A percentile compares a stretch with the other conserved stretches of the same genome.
phyloP scores from a whole-genome alignment of 2,888 invertebrate genomes.

The Spodoptera littoralis region DNA sequence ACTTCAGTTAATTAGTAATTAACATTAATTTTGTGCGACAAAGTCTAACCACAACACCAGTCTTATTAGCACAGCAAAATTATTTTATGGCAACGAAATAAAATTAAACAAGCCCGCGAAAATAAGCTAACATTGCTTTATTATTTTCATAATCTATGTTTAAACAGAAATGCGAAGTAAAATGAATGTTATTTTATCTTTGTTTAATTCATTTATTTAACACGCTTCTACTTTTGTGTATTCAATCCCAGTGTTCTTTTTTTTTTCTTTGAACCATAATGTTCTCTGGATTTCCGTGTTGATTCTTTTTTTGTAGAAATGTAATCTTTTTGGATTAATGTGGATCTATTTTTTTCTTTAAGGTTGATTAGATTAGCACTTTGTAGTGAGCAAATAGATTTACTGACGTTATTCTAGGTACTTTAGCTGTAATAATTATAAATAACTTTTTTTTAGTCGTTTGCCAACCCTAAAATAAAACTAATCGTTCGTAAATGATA shows the following conservation, averaged over 20 bases:
- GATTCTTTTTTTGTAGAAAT: not conserved
- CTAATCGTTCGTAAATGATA: slow-evolving; percentile 60
- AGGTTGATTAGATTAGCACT: too few relatives aligned
- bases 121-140: slow-evolving; percentile 9
- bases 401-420: too few relatives aligned
- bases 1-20: too few relatives aligned
- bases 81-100: not conserved
- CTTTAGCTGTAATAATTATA: too few relatives aligned
- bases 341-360: not conserved
- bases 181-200: slow-evolving; percentile 26
- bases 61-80: too few relatives aligned
- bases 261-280: slow-evolving; percentile 12
- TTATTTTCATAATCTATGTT: slow-evolving; percentile 25
- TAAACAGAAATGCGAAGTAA: slow-evolving; percentile 26
- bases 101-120: not conserved
- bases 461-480: slow-evolving; percentile 44
- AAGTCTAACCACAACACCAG: too few relatives aligned
- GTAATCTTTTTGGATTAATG: too few relatives aligned
- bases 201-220: slow-evolving; percentile 32
- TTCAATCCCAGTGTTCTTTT: slow-evolving; percentile 10
- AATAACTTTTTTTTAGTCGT: slow-evolving; percentile 6
- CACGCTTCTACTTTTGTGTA: slow-evolving; percentile 5
- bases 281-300: not conserved
- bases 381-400: too few relatives aligned
- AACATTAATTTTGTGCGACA: too few relatives aligned